Evolutionary conservation across 2,113 vertebrate species (phyloP), one percentile per base, ranked within the genome.

Genomic region (Rattus norvegicus): DNA sequence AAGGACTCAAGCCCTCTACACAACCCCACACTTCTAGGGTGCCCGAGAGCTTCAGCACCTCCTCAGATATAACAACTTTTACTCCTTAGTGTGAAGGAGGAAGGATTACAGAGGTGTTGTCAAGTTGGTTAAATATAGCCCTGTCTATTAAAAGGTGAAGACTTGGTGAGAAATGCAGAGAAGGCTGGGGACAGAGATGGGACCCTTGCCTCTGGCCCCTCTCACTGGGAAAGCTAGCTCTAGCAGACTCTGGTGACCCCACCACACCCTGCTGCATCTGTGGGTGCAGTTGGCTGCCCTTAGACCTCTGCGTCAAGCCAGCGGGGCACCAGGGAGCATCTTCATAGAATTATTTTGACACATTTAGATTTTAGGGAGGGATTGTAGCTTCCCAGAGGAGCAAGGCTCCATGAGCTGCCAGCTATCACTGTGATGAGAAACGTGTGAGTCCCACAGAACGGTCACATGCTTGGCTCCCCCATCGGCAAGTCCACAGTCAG

Each of bases 351-450:
- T 94, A 85, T 54, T 63, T 83, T 83, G 97, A 90, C 88, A 80
- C 91, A 2, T 24, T 47, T 43, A 95, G 70, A 88, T 70, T 95
- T 96, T 94, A 97, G 97, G 97, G 92, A 93, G 93, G 70, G 92
- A 83, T 52, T 79, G 73, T 28, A 54, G 86, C 92, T 97, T 92
- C 97, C 59, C 94, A 36, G 91, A 91, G 63, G 73, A 97, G 92
- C 33, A 28, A 33, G 24, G 20, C 89, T 43, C 83, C 92, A 92
- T 95, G 95, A 97, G 97, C 91, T 36, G 59, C 76, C 30, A 28
- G 7, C 91, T 89, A 2, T 54, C 10, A 72, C 94, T 97, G 1
- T 0, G 7, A 7, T 20, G 8, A 39, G 33, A 77, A 19, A 70
- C 16, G 6, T 1, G 0, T 69, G 61, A 36, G 9, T 49, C 36